Evolutionary conservation across 2,797 vertebrate species (phyloP), one percentile per base, ranked within the genome.

Genomic region (Perdix hodgsoniae): DNA sequence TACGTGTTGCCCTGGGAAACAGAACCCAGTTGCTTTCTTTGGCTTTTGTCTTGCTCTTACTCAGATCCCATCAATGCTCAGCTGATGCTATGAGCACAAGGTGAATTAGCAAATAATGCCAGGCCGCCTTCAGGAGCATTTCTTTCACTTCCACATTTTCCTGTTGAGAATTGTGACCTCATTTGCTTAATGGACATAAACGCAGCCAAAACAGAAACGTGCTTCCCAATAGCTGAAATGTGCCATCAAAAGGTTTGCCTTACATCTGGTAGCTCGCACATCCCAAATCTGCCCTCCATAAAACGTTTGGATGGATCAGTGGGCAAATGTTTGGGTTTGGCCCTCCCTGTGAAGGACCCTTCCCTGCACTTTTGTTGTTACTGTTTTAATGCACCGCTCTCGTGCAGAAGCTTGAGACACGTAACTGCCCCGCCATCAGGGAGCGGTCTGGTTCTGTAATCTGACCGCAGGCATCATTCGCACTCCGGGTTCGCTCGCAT

Each of bases 41-140:
- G 90, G 59, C 88, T 93, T 88, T 96, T 67, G 33, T 88, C 56
- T 84, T 78, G 74, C 18, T 90, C 88, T 84, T 67, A n/a, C 57
- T 57, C 27, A 85, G 89, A 92, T 83, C 40, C n/a, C 76, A 63
- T 72, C 61, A 77, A 39, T 75, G 79, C 57, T 91, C 1, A 0
- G 78, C 24, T 91, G 86, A 84, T 78, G 86, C 78, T 54, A n/a
- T 0, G 17, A 92, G 33, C 81, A 92, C 75, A 87, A 54, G 69
- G 86, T 42, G 49, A 73, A 40, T 56, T 80, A 42, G n/a, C 31
- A 64, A 67, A 91, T 71, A 91, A 85, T 19, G 33, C 65, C 87
- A 81, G 70, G 4, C 84, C 85, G 82, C 76, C 76, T 87, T 72
- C 66, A 33, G 61, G n/a, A 67, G 73, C 57, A 6, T 40, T 91